These are phyloP conservation scores for Cheilosia urbana DNA, from an alignment of 2,888 invertebrate species.

Conservation along the genomic window DNA sequence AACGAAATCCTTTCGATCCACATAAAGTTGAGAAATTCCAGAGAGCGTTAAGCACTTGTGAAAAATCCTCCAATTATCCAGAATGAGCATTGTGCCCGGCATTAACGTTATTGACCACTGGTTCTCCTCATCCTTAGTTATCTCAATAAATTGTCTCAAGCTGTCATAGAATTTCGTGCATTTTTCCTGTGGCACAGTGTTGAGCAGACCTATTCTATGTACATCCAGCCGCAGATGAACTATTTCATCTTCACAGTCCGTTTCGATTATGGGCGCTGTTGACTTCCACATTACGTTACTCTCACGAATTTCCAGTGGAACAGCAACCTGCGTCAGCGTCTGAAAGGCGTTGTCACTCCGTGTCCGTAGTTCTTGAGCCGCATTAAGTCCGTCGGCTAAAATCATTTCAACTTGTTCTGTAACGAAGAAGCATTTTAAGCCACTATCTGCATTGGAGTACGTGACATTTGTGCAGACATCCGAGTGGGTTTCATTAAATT, in stretches of 20 bases:
- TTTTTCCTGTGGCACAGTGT: slow-evolving; percentile 84
- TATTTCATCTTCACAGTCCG: slow-evolving; percentile 85
- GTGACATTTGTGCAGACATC: slow-evolving; percentile 52
- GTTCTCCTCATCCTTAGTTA: slow-evolving; percentile 83
- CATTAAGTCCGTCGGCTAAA: slow-evolving; percentile 89
- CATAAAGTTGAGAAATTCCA: slow-evolving; percentile 82
- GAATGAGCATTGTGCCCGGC: slow-evolving; percentile 88
- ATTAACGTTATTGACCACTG: slow-evolving; percentile 86
- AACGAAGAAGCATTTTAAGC: slow-evolving; percentile 47
- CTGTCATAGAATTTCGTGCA: slow-evolving; percentile 86
- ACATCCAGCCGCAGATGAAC: slow-evolving; percentile 88
- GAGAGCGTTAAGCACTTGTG: slow-evolving; percentile 88
- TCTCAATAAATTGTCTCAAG: slow-evolving; percentile 84
- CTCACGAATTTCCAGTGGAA: slow-evolving; percentile 87
- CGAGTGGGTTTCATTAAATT: slow-evolving; percentile 38
- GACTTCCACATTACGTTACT: slow-evolving; percentile 85
- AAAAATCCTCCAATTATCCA: slow-evolving; percentile 90
- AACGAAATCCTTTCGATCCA: slow-evolving; percentile 71
- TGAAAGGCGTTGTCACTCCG: slow-evolving; percentile 85
- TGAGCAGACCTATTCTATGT: slow-evolving; percentile 87
- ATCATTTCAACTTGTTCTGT: slow-evolving; percentile 85
- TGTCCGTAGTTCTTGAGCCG: slow-evolving; percentile 85
- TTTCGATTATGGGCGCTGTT: slow-evolving; percentile 85
- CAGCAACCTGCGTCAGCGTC: slow-evolving; percentile 84
- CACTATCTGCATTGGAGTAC: slow-evolving; percentile 41